Evolutionary conservation across 2,113 vertebrate genomes (phyloP), one percentile per base, ranked within the genome.

Genomic region (Marmota monax): DNA sequence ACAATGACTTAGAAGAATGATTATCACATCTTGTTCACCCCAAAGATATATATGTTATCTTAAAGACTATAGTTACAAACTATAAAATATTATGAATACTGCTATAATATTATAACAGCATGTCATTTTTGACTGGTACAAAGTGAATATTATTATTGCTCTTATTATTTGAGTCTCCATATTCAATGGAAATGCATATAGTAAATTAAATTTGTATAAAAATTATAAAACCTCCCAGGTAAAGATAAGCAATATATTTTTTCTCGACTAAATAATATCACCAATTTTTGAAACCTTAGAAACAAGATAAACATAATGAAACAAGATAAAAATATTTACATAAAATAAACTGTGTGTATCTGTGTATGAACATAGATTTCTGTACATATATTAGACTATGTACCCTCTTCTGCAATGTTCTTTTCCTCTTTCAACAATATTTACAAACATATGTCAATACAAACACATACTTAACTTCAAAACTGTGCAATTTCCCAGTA

Each of bases 21-120:
- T 42, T 42, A 92, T 74, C 58, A 87, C 29, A 56, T 69, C 7
- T 34, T 78, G 61, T 61, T 94, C 83, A 53, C 7, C 74, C 65
- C 32, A 22, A 78, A 69, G 37, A 92, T 1, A 23, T 74, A 17
- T 22, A 61, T 70, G 27, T 37, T 77, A 17, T 78, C 37, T 70
- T 70, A 83, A 22, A 76, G 20, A 69, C 3, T 63, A 10, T 69
- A 87, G 34, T 69, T 78, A 74, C 10, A 80, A 84, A 69, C 5
- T 92, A 48, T 74, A 74, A 90, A 94, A 67, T 61, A 83, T 14
- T 88, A 20, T 73, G 32, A 70, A 84, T 84, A 3, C 39, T 86
- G 84, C 53, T 88, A 37, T 61, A 79, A 96, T 84, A 45, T 85
- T 80, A 88, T 69, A 85, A 84, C 3, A 74, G 11, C 23, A 84